Base-by-base conservation (phyloP, 2,888 invertebrate species). In the Rhamnusium bicolor region DNA sequence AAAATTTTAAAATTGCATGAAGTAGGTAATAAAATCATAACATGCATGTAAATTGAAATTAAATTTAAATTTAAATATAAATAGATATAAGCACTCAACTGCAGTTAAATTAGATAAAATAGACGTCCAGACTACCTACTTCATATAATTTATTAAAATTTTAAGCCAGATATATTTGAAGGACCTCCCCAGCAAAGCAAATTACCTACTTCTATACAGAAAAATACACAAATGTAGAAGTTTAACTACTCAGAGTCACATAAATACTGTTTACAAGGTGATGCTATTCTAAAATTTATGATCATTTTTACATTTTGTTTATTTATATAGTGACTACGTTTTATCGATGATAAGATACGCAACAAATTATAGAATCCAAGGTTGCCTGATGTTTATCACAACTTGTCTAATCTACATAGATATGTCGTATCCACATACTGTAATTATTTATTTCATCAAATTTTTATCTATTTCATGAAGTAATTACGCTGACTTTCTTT, bases 281-380 rank as follows among this genome's bases (percentile, higher is more conserved):
- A 54, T 10, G 19, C 24, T n/a, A 8, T 19, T 54, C 16, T 21
- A 54, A 54, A 54, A 12, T 54, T 54, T 54, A 54, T 21, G 54
- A 24, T 54, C 21, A 18, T 54, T 54, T 54, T 54, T 54, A 54
- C 21, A 24, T 19, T 21, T 21, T 51, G 14, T 51, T 51, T 51
- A 51, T 51, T 51, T 51, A 14, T 51, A n/a, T 5, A 47, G 47
- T 2, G 4, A 51, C 16, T 16, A 24, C 24, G 24, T 24, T 24
- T 24, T 24, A 24, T 4, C 24, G 24, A 24, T n/a, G n/a, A n/a
- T n/a, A n/a, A n/a, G n/a, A n/a, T n/a, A n/a, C n/a, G n/a, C n/a
- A n/a, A n/a, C 2, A 24, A 4, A 24, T 24, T 24, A 24, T 2
- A 24, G 24, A 24, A 24, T 24, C 3, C 24, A 24, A 24, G 24